Percentiles rank a stretch among this genome's conserved stretches.
phyloP scores from a whole-genome alignment of 2,797 vertebrate genomes.

The Odontamblyopus rebecca region DNA sequence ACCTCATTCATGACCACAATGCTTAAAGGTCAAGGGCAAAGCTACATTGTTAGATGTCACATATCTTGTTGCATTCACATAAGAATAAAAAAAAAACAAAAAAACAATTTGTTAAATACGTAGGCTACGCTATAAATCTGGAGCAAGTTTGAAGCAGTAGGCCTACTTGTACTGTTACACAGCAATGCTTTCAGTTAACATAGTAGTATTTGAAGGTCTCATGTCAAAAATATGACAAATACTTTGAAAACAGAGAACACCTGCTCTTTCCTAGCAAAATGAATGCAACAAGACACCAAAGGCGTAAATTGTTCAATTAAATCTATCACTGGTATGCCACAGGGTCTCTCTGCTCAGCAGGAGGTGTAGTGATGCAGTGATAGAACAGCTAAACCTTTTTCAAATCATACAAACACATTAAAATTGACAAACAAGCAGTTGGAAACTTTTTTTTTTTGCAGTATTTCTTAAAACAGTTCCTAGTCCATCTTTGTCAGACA shows the following conservation, averaged over 20 bases:
- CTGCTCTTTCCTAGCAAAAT: conserved; percentile 9
- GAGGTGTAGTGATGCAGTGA: background rate
- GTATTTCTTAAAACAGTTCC: background rate
- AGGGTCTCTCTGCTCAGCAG: conserved; percentile 3
- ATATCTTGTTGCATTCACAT: conserved; percentile 37
- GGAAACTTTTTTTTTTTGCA: background rate
- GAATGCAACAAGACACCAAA: conserved; percentile 41
- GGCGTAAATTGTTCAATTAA: conserved; percentile 31
- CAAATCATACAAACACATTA: background rate
- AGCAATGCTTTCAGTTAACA: background rate
- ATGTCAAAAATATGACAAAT: conserved; percentile 1
- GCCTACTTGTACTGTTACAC: background rate
- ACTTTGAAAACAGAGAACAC: conserved; percentile 8
- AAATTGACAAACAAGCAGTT: background rate
- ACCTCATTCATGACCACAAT: conserved; percentile 49
- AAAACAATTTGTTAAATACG: background rate
- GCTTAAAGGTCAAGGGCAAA: conserved; percentile 39
- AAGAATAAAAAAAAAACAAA: background rate
- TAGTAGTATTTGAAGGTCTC: background rate
- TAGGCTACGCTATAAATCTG: background rate
- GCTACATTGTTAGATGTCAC: conserved; percentile 58
- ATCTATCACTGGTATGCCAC: background rate
- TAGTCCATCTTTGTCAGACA: background rate
- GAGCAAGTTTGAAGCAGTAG: background rate
- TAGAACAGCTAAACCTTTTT: background rate